Conservation (phyloP, 1,140 invertebrate genomes). For the Solenopsis fugax region DNA sequence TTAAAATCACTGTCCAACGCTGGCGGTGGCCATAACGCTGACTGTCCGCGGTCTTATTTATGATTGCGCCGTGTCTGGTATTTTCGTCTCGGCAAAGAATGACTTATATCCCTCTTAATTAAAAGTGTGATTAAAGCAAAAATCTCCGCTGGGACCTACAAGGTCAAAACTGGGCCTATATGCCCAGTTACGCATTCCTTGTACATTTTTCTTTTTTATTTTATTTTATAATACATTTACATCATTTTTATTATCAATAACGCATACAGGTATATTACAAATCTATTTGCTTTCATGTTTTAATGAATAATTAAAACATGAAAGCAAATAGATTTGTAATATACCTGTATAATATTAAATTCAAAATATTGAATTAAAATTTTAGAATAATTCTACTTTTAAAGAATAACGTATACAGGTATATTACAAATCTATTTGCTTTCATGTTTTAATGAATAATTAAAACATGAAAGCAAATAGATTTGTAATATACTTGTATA, state of each 20-base stretch:
- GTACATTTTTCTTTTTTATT: not conserved
- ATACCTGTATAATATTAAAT: not conserved
- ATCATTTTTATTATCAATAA: not conserved
- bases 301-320: not conserved
- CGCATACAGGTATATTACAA: not conserved
- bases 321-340: conserved; percentile 20
- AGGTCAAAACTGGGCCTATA: not conserved
- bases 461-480: not conserved
- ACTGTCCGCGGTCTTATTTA: conserved; percentile 64
- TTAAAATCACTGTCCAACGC: conserved; percentile 64
- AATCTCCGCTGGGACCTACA: not conserved
- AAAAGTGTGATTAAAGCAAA: conserved; percentile 53
- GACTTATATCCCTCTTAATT: conserved; percentile 57
- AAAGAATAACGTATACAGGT: not conserved
- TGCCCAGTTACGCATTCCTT: not conserved
- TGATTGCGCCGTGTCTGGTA: conserved; percentile 44
- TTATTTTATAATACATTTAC: not conserved
- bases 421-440: conserved; percentile 15
- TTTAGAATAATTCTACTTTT: too few relatives aligned
- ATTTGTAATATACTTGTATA: not conserved
- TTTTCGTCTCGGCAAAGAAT: conserved; percentile 50
- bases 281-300: not conserved
- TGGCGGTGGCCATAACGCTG: conserved; percentile 25
- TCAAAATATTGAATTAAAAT: not conserved
- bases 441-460: not conserved